Base-by-base conservation (phyloP, 2,888 invertebrate genomes). In the Shargacucullia verbasci region DNA sequence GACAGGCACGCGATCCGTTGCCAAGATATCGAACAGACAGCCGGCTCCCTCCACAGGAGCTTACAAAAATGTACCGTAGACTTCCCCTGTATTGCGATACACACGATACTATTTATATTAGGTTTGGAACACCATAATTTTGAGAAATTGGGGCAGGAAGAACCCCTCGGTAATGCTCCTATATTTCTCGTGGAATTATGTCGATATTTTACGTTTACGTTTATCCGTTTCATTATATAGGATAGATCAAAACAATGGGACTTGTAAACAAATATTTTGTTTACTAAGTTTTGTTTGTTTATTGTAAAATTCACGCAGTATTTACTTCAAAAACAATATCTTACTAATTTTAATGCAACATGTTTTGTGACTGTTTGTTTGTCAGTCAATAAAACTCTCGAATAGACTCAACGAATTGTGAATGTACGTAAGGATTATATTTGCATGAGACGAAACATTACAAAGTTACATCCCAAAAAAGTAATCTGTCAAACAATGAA, bases 1-100 rank as follows among this genome's bases (percentile, higher is more conserved):
- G 72, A 52, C 64, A 45, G 78, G 12, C 91, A 91, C 92, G 92
- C 92, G 88, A 91, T 81, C 78, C 81, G 92, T 91, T 91, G 91
- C 92, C 86, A 86, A 79, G 89, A 77, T 85, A 89, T 89, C 89
- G 89, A 90, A 87, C 84, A 88, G 84, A 89, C 89, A 88, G 83
- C 50, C 76, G 46, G 70, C 61, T 53, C 67, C 73, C 69, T 70
- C 37, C 35, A 14, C 49, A 55, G 62, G 58, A 66, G 35, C 50
- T 59, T 57, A 70, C 65, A 68, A 60, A 60, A 70, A 43, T 63
- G 40, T 0, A 27, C 45, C 43, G 39, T 13, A 37, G 52, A 38
- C 35, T 57, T 66, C 46, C 62, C 61, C 61, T 45, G 35, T 59
- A 53, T 45, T 48, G 34, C 45, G 13, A 50, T 54, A 56, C 55